These are phyloP conservation scores for Ditylenchus dipsaci DNA, from an alignment of 1,140 invertebrate genomes.

Conservation along the genomic window DNA sequence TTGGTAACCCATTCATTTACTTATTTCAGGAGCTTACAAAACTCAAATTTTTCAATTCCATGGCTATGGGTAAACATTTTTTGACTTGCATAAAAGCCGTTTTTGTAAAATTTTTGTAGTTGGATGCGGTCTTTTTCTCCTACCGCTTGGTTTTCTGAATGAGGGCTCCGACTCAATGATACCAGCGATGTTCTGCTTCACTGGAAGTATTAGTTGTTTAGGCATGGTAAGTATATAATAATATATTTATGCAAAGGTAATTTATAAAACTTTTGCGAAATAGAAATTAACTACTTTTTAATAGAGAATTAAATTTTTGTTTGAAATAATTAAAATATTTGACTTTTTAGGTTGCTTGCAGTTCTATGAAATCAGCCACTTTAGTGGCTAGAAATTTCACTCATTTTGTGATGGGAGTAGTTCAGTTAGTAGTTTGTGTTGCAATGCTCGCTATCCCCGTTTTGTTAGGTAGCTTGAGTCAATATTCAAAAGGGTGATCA, in stretches of 20 bases:
- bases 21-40: conserved; percentile 30
- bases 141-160: conserved; percentile 41
- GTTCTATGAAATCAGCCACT: conserved; percentile 27
- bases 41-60: conserved; percentile 41
- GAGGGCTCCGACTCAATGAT: background rate
- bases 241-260: too few species aligned
- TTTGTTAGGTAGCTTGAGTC: conserved; percentile 19
- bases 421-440: conserved; percentile 26
- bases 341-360: conserved; percentile 8
- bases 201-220: conserved; percentile 15
- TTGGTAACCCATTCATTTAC: conserved; percentile 15
- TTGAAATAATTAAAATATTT: too few species aligned
- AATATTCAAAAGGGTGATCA: too few species aligned
- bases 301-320: too few species aligned
- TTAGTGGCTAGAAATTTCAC: conserved; percentile 19
- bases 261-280: too few species aligned
- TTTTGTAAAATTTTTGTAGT: background rate
- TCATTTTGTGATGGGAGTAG: conserved; percentile 34
- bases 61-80: conserved; percentile 29
- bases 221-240: conserved; percentile 7
- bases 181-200: conserved; percentile 32
- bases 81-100: too few species aligned
- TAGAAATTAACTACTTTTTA: too few species aligned
- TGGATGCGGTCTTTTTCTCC: conserved; percentile 31
- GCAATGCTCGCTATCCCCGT: conserved; percentile 37